Conservation (phyloP, 1,140 invertebrate species). For the Hypothenemus hampei region DNA sequence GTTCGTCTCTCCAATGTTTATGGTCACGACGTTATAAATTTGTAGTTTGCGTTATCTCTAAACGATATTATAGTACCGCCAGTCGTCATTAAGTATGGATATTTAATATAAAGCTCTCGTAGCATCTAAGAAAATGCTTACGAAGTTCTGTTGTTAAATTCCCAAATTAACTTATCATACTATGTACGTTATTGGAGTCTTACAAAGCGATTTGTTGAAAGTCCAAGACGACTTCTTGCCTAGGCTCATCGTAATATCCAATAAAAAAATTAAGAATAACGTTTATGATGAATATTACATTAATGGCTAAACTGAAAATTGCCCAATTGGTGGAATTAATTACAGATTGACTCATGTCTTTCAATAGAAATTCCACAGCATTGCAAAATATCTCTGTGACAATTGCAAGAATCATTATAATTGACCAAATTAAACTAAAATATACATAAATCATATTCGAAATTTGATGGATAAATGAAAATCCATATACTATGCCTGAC, state of each 20-base stretch:
- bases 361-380: slow-evolving; percentile 32
- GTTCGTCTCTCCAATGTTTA: too few species aligned
- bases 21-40: too few species aligned
- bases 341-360: slow-evolving; percentile 17
- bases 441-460: background rate
- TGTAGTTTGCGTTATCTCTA: too few species aligned
- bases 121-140: too few species aligned
- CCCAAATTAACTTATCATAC: too few species aligned
- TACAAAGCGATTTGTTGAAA: slow-evolving; percentile 28
- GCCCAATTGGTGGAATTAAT: slow-evolving; percentile 7
- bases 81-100: too few species aligned
- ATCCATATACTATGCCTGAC: slow-evolving; percentile 29
- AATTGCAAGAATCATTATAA: slow-evolving; percentile 30
- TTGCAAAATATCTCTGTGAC: slow-evolving; percentile 28
- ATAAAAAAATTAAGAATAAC: slow-evolving; percentile 32
- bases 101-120: too few species aligned
- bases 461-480: background rate
- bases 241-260: slow-evolving; percentile 35
- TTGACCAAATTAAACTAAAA: slow-evolving; percentile 35
- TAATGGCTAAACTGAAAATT: slow-evolving; percentile 5
- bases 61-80: too few species aligned
- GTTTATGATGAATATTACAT: slow-evolving; percentile 29
- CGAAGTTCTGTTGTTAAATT: too few species aligned
- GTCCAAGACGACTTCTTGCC: slow-evolving; percentile 34
- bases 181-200: slow-evolving; percentile 12